Evolutionary conservation across 37 sponge, comb jelly and placozoan species (phyloP), one percentile per base, ranked within the genome.

Genomic region (Chondrilla cf. caribensis): DNA sequence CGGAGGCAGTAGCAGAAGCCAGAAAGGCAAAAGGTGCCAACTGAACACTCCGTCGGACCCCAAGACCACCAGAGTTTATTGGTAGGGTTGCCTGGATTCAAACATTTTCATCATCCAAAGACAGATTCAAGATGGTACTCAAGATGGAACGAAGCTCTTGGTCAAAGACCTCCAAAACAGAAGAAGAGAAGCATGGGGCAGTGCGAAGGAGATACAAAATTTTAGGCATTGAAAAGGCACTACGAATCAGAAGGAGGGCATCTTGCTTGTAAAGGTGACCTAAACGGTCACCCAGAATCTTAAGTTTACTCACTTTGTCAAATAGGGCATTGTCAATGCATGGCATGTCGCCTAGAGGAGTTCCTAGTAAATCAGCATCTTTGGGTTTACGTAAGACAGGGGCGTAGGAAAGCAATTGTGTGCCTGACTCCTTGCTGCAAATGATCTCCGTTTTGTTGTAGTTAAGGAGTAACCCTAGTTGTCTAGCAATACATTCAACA

Each of bases 1-100:
- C 3, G 76, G 44, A 37, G 24, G 41, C 76, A 73, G 42, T 37
- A 73, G 76, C 76, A 5, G 76, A 73, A 22, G 76, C 76, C 76
- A 73, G 36, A 73, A 40, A 73, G 76, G 76, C 43, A 73, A 43
- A 38, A 2, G 76, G 76, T 73, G 76, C 76, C 38, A 73, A 43
- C 42, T 73, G 76, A 8, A 39, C 42, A 8, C 41, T 39, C 44
- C 44, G 21, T 38, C 76, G 41, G 1, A 73, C 43, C 1, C 76
- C 76, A 40, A 73, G 43, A 42, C 76, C 76, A 40, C 76, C 76
- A 73, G 24, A 73, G 3, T n/a, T 3, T 5, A 40, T 21, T 8
- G 76, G 76, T 1, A 73, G 44, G 6, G 76, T 73, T 37, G 76
- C 76, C 44, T 73, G 76, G 8, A 40, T 5, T 43, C 43, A 73